phyloP scores from a whole-genome alignment of 1,140 invertebrate species.

The Sesamia nonagrioides region DNA sequence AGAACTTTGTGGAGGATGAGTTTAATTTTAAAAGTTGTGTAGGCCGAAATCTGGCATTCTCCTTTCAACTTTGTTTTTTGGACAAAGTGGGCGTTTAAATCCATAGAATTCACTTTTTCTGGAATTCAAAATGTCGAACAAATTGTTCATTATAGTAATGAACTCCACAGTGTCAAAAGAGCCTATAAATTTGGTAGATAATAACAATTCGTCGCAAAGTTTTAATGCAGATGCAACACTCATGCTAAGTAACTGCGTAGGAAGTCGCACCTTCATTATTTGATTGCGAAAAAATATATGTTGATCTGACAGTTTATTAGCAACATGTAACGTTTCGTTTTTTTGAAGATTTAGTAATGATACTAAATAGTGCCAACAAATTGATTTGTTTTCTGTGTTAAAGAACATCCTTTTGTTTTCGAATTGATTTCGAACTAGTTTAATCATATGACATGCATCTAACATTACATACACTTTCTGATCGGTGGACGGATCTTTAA shows the following conservation, averaged over 20 bases:
- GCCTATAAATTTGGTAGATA: background rate
- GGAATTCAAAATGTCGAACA: conserved; percentile 40
- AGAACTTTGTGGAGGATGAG: too few relatives aligned
- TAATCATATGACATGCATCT: conserved; percentile 5
- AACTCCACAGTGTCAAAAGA: background rate
- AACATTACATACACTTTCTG: background rate
- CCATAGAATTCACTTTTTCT: background rate
- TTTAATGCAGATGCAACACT: background rate
- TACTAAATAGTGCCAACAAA: background rate
- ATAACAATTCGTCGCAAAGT: background rate
- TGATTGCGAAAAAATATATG: background rate
- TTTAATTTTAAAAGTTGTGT: too few relatives aligned
- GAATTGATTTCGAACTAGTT: background rate
- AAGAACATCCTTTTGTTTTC: background rate
- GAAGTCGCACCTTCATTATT: background rate
- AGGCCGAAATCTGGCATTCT: too few relatives aligned
- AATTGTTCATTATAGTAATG: conserved; percentile 5
- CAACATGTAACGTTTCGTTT: background rate
- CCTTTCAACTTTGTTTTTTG: background rate
- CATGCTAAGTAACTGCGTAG: background rate
- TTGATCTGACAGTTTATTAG: background rate
- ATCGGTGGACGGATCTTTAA: too few relatives aligned
- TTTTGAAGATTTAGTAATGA: background rate
- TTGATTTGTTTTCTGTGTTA: background rate
- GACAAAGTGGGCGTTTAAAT: conserved; percentile 34